Base-by-base conservation (phyloP, 2,888 invertebrate genomes). In the Nebria brevicollis region DNA sequence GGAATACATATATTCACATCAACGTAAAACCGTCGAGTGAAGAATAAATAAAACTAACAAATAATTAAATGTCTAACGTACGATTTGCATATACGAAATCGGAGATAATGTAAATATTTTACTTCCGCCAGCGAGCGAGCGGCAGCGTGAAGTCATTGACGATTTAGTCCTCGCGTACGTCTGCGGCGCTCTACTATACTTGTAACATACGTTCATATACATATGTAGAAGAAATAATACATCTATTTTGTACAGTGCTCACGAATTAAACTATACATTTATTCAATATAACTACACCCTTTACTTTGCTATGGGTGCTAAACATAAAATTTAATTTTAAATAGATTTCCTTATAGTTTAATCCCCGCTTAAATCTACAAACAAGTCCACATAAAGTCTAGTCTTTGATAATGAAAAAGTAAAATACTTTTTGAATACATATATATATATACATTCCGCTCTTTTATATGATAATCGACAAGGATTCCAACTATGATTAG, bases 21-120 rank as follows among this genome's bases (percentile, higher is more conserved):
- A 13, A 54, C 54, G 54, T 54, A 54, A 54, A 11, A 13, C 4
- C 54, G 13, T 8, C 4, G 54, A 13, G 54, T 13, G 10, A 20
- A 73, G 41, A 42, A 73, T 73, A 42, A 73, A 42, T 43, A 73
- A 73, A 26, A 73, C 42, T 42, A 6, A 73, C 73, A 73, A 73
- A 73, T 73, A 73, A 73, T 73, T 73, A 73, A 73, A 73, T 13
- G 41, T 42, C 43, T 73, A 41, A 41, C 42, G 41, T 73, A 41
- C 73, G 73, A 73, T 73, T 73, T 73, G 41, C 73, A 73, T 73
- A 73, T 73, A 42, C 42, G n/a, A 73, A 73, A 73, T 73, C 73
- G 34, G 41, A 73, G 42, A 73, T 42, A 41, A 41, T 41, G 73
- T 73, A 73, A 73, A 73, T 73, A 73, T 73, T 73, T 73, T 15